Percentiles rank a stretch among this genome's conserved stretches.
Evolutionary conservation across 2,113 vertebrate genomes (phyloP).

Genomic region (Heteronetta atricapilla): DNA sequence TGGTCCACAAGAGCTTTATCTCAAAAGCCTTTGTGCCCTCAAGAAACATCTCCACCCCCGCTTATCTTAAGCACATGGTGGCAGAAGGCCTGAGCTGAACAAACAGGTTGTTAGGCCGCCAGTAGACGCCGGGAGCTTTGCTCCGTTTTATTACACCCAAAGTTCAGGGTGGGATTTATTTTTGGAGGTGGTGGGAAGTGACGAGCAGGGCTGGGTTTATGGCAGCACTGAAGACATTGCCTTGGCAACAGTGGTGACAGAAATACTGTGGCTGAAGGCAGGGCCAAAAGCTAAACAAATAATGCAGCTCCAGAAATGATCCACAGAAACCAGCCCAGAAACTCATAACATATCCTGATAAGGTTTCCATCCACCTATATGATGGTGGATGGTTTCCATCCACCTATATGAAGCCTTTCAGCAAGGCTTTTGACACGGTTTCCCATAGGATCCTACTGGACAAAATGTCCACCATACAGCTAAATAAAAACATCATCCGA

Average conservation of each 20-base stretch:
- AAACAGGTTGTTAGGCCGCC: conserved; percentile 32
- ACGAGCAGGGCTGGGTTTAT: not conserved
- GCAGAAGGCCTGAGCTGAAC: conserved; percentile 43
- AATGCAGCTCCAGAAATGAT: not conserved
- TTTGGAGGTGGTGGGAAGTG: not conserved
- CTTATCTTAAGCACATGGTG: conserved; percentile 61
- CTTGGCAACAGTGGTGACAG: not conserved
- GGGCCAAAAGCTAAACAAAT: rapidly evolving
- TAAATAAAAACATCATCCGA: too few species aligned
- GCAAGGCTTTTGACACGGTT: too few species aligned
- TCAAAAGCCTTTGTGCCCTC: conserved; percentile 22
- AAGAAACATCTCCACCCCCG: conserved; percentile 15
- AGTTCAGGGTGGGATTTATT: conserved; percentile 39
- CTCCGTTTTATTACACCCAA: not conserved
- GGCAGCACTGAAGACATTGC: rapidly evolving
- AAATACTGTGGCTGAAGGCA: not conserved
- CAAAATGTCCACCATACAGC: too few species aligned
- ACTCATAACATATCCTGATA: rapidly evolving
- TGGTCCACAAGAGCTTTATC: not conserved
- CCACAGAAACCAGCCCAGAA: not conserved
- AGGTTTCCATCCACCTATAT: not conserved
- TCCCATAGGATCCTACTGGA: too few species aligned
- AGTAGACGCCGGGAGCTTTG: not conserved
- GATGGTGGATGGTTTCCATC: too few species aligned
- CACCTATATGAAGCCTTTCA: too few species aligned